phyloP scores from a whole-genome alignment of 2,888 invertebrate species.

The Nomada hirtipes region DNA sequence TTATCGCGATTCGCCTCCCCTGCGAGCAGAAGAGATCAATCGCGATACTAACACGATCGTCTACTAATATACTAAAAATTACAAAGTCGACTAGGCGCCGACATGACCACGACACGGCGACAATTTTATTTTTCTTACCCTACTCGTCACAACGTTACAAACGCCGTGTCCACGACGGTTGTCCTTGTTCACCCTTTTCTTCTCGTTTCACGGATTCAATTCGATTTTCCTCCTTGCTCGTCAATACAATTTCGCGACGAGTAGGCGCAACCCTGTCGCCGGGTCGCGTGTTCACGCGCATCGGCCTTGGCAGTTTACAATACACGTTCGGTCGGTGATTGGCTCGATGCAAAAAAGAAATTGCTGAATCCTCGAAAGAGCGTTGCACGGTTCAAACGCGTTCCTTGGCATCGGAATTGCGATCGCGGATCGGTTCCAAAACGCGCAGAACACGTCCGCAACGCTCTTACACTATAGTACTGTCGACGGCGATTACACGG shows the following conservation, averaged over 20 bases:
- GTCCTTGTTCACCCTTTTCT: neutral
- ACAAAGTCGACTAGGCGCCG: slow-evolving; percentile 56
- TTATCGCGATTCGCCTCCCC: neutral
- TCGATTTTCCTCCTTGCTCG: neutral
- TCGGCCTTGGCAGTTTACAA: slow-evolving; percentile 56
- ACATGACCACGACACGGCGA: slow-evolving; percentile 50
- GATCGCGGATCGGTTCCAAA: neutral
- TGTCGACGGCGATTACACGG: neutral
- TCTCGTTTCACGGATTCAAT: neutral
- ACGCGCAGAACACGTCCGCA: neutral
- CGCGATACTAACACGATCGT: slow-evolving; percentile 38
- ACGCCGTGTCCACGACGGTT: slow-evolving; percentile 1
- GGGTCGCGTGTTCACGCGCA: slow-evolving; percentile 39
- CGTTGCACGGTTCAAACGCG: neutral
- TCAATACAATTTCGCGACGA: neutral
- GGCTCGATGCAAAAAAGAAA: slow-evolving; percentile 48
- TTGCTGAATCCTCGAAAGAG: slow-evolving; percentile 2
- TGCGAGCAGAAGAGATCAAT: slow-evolving; percentile 16
- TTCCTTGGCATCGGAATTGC: neutral
- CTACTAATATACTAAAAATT: slow-evolving; percentile 52
- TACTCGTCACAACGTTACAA: neutral
- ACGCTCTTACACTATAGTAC: neutral
- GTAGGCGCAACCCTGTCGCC: slow-evolving; percentile 20
- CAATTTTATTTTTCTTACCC: slow-evolving; percentile 6
- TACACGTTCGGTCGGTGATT: slow-evolving; percentile 31